Conservation (phyloP, 2,113 vertebrate species). For the Dicentrarchus labrax region DNA sequence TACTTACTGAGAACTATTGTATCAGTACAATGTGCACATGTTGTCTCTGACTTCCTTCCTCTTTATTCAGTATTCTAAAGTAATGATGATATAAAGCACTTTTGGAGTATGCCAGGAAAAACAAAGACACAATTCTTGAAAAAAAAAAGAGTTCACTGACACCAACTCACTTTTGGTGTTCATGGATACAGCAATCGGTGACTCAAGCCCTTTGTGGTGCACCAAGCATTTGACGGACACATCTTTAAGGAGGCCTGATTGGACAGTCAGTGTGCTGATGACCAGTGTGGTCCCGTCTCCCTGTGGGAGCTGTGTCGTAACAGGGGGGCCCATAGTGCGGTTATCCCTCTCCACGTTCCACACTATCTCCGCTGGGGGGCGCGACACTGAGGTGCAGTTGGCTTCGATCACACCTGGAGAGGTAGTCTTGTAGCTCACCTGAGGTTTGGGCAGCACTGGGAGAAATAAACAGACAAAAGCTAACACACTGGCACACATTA, state of each 20-base stretch:
- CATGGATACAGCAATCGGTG: constrained; percentile 86
- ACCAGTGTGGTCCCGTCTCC: constrained; percentile 84
- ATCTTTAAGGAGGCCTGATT: constrained; percentile 81
- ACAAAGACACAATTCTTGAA: not conserved
- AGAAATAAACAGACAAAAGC: not conserved
- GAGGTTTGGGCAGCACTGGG: constrained; percentile 85
- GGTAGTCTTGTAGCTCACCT: constrained; percentile 85
- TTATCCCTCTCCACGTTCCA: constrained; percentile 86
- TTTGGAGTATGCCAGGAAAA: not conserved
- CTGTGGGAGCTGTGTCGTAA: constrained; percentile 62
- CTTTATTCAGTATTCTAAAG: not conserved
- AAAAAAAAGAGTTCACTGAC: not conserved
- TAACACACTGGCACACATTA: not conserved
- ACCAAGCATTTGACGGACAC: constrained; percentile 87
- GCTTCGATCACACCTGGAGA: constrained; percentile 85
- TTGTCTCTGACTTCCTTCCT: not conserved
- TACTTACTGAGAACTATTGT: too few relatives aligned
- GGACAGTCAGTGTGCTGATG: constrained; percentile 82
- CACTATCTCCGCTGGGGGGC: constrained; percentile 82
- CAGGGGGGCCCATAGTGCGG: constrained; percentile 81
- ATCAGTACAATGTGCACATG: not conserved
- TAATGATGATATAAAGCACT: not conserved
- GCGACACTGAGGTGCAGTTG: constrained; percentile 84
- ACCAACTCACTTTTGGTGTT: constrained; percentile 87
- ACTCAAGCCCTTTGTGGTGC: constrained; percentile 86